phyloP scores from a whole-genome alignment of 2,797 vertebrate genomes.

The Perdix hodgsoniae region DNA sequence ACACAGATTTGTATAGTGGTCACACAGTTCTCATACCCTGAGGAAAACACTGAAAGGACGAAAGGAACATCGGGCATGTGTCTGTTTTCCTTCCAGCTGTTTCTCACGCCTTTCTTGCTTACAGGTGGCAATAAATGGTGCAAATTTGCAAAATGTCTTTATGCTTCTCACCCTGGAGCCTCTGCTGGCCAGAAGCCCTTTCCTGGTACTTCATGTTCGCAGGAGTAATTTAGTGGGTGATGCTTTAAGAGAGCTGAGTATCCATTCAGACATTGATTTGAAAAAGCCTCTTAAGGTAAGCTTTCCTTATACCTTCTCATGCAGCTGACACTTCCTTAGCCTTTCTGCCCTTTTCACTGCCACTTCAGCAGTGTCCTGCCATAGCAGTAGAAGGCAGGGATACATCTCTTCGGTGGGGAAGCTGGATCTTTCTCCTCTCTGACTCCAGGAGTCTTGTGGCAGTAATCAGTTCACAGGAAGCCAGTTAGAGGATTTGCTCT shows the following conservation, averaged over 20 bases:
- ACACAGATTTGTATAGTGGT: neutral
- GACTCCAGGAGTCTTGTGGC: neutral
- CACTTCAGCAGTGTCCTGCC: neutral
- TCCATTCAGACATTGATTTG: slow-evolving; percentile 95
- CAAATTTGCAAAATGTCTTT: slow-evolving; percentile 96
- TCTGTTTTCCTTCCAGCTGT: neutral
- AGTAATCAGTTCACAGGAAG: neutral
- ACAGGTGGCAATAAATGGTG: slow-evolving; percentile 96
- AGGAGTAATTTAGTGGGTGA: slow-evolving; percentile 94
- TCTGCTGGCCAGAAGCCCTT: slow-evolving; percentile 93
- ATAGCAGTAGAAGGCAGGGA: neutral
- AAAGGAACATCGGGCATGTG: neutral
- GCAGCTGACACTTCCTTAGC: neutral
- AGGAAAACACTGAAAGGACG: neutral
- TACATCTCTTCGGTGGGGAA: neutral
- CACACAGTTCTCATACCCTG: neutral
- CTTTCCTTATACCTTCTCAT: neutral
- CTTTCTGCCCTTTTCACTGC: neutral
- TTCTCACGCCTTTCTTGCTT: slow-evolving; percentile 5
- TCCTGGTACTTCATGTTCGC: slow-evolving; percentile 94
- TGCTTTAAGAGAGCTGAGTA: slow-evolving; percentile 92
- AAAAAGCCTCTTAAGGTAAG: slow-evolving; percentile 97
- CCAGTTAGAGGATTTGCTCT: neutral
- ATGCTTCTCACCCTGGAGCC: slow-evolving; percentile 98
- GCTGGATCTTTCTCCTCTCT: neutral